Evolutionary conservation across 2,888 invertebrate genomes (phyloP), one percentile per base, ranked within the genome.

Genomic region (Protophormia terraenovae): DNA sequence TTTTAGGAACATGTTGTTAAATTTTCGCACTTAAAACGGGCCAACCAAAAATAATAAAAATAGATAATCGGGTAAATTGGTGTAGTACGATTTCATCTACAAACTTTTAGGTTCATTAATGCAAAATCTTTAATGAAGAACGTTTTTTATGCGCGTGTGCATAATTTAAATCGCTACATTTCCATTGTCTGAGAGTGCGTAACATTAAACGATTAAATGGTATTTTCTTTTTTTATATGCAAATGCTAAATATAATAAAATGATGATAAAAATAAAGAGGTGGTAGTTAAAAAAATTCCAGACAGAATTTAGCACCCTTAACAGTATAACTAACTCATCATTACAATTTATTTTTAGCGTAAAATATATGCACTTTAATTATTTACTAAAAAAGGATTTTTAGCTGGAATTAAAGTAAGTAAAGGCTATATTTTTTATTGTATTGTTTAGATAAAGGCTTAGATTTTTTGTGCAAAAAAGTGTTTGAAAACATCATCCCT

Each of bases 111-210:
- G n/a, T 81, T 47, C 38, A 67, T 47, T 50, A 73, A 45, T 38
- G 60, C 60, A 73, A 86, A 86, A 87, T 87, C 84, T 84, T 75
- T 81, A 58, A 81, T 88, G 87, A 88, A 88, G 88, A 87, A 87
- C 86, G 87, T 86, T 86, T 50, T 38, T 8, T 1, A 3, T 81
- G 76, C 84, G 87, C 86, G 87, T 87, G 87, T 83, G 77, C 84
- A 86, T 73, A 81, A 79, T 50, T 62, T 72, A n/a, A n/a, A n/a
- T n/a, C n/a, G n/a, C n/a, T n/a, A n/a, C n/a, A 55, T 67, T 79
- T 62, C 5, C 24, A 50, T 77, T 58, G 22, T 55, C 35, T 35
- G 35, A 35, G 47, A 32, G 19, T 53, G 66, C 16, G 35, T 24
- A 41, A 69, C 16, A 38, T 62, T 29, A 29, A 64, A 53, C 47